These are phyloP conservation scores for Phlogophora meticulosa DNA, from an alignment of 2,888 invertebrate genomes.

Conservation along the genomic window DNA sequence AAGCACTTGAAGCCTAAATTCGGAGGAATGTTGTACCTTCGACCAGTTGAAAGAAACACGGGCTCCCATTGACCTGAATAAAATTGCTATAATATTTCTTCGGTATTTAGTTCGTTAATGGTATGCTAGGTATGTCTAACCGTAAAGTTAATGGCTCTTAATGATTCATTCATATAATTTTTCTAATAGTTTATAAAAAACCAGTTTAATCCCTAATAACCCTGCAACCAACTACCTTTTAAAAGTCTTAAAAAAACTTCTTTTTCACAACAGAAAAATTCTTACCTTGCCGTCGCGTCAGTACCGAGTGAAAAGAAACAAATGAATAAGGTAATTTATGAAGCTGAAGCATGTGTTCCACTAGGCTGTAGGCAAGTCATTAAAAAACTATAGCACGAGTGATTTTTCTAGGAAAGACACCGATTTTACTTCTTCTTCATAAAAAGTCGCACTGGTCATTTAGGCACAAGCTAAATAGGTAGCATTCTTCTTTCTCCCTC, in stretches of 20 bases:
- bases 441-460: conserved; percentile 48
- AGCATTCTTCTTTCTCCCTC: conserved; percentile 22
- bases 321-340: conserved; percentile 57
- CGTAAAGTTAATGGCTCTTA: conserved; percentile 50
- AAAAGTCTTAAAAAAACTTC: conserved; percentile 48
- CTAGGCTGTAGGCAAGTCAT: conserved; percentile 44
- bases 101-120: conserved; percentile 55
- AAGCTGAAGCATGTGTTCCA: conserved; percentile 41
- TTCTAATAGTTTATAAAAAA: conserved; percentile 28
- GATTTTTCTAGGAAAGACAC: conserved; percentile 29
- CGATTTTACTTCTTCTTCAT: conserved; percentile 28
- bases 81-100: conserved; percentile 47
- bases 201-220: background rate
- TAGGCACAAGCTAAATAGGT: conserved; percentile 45
- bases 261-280: conserved; percentile 68
- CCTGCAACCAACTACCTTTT: conserved; percentile 15
- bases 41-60: conserved; percentile 33
- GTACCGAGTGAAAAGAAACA: conserved; percentile 66
- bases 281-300: conserved; percentile 67
- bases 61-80: conserved; percentile 63
- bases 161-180: conserved; percentile 50
- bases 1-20: conserved; percentile 49
- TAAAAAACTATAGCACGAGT: conserved; percentile 32
- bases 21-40: conserved; percentile 46
- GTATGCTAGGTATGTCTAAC: conserved; percentile 51